Evolutionary conservation across 2,797 vertebrate species (phyloP).

Genomic region (Urophycis tenuis): DNA sequence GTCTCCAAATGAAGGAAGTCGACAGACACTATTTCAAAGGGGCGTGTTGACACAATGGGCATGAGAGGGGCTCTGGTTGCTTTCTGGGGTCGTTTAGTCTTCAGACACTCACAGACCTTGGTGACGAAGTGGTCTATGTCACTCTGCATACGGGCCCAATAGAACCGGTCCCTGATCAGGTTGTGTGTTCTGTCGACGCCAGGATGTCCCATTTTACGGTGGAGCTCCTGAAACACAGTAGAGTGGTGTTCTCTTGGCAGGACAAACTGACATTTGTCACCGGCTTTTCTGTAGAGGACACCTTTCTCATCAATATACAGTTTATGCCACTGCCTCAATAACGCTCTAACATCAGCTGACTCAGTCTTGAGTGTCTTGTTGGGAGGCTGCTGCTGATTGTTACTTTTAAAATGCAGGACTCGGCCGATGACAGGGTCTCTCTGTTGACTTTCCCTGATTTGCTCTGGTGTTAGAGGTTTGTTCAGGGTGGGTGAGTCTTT

Average conservation of each 20-base stretch:
- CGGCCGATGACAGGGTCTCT: constrained; percentile 1
- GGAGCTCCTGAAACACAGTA: not conserved
- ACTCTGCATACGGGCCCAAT: not conserved
- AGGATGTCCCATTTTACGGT: constrained; percentile 20
- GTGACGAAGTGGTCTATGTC: constrained; percentile 22
- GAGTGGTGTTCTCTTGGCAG: constrained; percentile 9
- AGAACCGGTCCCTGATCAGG: constrained; percentile 12
- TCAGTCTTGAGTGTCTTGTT: constrained; percentile 1
- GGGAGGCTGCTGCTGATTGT: not conserved
- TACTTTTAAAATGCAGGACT: not conserved
- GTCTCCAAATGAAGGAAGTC: no score
- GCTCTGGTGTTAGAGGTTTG: not conserved
- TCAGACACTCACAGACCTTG: constrained; percentile 14
- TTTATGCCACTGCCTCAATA: constrained; percentile 13
- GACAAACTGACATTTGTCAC: constrained; percentile 8
- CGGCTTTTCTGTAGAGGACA: constrained; percentile 6
- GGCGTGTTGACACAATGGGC: constrained; percentile 19
- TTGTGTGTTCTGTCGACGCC: not conserved
- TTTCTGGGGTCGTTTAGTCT: constrained; percentile 13
- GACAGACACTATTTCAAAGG: constrained; percentile 22
- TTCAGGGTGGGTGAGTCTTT: not conserved
- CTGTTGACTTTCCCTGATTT: constrained; percentile 3
- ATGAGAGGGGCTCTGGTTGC: constrained; percentile 5
- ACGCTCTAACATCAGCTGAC: not conserved
- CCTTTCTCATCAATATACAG: not conserved